Evolutionary conservation across 2,888 invertebrate genomes (phyloP), one percentile per base, ranked within the genome.

Genomic region (Meganola albula): DNA sequence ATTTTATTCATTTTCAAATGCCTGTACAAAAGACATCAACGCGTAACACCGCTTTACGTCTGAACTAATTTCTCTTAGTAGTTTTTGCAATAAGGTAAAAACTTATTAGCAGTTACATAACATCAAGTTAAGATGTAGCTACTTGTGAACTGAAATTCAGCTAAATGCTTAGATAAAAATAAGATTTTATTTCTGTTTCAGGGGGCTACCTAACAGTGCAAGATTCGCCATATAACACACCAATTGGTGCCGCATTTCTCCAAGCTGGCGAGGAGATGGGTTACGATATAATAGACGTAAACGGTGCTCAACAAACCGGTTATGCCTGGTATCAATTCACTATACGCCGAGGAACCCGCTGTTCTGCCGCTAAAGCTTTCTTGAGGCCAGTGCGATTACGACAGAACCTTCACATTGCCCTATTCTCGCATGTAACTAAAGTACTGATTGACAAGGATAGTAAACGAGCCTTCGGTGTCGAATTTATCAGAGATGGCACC

Each of bases 251-350:
- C 0, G 95, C 95, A 0, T 94, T 96, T 55, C 74, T 96, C 1
- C 93, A 96, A 83, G 96, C 95, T 0, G 96, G 93, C n/a, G 91
- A 94, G 67, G 96, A 96, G 73, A 93, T 95, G 92, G 96, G 96
- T 12, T 96, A 96, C 74, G 93, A 95, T 34, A 90, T 95, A 33
- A 69, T 92, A 1, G 97, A 97, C 72, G 88, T 95, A 1, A 97
- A 97, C 63, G 96, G 95, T 0, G 92, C 88, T 0, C 89, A 93
- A 54, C 96, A 96, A 69, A 95, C 96, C 0, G 96, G 95, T 4
- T 95, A 93, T 63, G 91, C 92, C 1, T 91, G 95, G 63, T 96
- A 91, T 58, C 96, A 96, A 74, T 95, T 90, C 64, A 96, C 95
- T n/a, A 94, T 96, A 90, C 82, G 96, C 34, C 85, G 95, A 34